phyloP scores from a whole-genome alignment of 1,140 invertebrate genomes.

The Neelides sp. region DNA sequence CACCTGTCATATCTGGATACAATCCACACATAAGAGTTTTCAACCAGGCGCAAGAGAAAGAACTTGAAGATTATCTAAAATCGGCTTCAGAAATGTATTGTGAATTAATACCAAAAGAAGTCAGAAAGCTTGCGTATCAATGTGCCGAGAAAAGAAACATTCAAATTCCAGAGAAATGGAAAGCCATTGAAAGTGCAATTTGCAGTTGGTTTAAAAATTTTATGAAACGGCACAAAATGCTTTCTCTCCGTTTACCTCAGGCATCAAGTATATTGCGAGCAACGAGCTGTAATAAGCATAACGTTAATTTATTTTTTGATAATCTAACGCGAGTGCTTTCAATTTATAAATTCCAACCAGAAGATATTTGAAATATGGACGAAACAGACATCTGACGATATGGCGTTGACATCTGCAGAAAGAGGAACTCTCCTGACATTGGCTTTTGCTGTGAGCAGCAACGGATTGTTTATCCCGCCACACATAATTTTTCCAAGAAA shows the following conservation, averaged over 20 bases:
- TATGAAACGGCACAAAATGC: conserved; percentile 36
- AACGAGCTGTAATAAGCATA: conserved; percentile 41
- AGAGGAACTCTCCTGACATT: conserved; percentile 35
- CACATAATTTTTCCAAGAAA: conserved; percentile 38
- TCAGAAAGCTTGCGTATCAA: conserved; percentile 36
- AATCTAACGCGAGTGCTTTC: conserved; percentile 34
- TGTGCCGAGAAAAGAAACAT: conserved; percentile 33
- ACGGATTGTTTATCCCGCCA: conserved; percentile 36
- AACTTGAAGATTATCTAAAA: conserved; percentile 32
- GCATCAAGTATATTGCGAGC: conserved; percentile 38
- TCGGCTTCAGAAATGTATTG: conserved; percentile 34
- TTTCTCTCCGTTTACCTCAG: conserved; percentile 37
- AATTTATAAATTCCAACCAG: conserved; percentile 34
- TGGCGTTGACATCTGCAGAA: conserved; percentile 35
- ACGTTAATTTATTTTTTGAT: conserved; percentile 35
- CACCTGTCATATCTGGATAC: too few species aligned
- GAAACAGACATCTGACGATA: conserved; percentile 38
- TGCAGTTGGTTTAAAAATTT: conserved; percentile 39
- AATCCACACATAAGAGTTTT: too few species aligned
- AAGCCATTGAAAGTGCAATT: conserved; percentile 34
- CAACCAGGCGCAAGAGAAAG: conserved; percentile 6
- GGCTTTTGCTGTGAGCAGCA: conserved; percentile 36
- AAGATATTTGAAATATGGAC: conserved; percentile 39
- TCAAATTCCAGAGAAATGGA: conserved; percentile 33
- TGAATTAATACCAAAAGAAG: conserved; percentile 34